Base-by-base conservation (phyloP, 1,140 invertebrate species). In the Drosophila grimshawi region DNA sequence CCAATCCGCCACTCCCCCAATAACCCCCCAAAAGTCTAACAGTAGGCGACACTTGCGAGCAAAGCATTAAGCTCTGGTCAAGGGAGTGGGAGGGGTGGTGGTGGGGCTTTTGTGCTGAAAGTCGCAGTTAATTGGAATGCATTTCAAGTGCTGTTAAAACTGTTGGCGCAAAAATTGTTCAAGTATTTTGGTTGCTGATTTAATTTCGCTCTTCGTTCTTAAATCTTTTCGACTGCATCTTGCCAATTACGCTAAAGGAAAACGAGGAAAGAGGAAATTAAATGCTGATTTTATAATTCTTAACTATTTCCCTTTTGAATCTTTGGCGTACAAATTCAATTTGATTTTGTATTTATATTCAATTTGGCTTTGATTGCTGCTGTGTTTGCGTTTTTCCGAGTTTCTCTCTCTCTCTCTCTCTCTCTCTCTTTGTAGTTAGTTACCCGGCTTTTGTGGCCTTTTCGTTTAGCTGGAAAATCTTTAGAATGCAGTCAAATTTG, bases 341-440 rank as follows among this genome's bases (percentile, higher is more conserved):
- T 82, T 80, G 66, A 83, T 86, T 79, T 88, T 66, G 76, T 82
- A 79, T 88, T 86, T 88, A 88, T 86, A 88, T 86, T 88, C 85
- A 88, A 88, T 89, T 88, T 83, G 61, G 63, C 75, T 76, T 66
- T 80, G 82, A 88, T 83, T 83, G 80, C 71, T 89, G 73, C 80
- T 68, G 70, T 66, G 57, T 61, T 76, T 78, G 83, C 61, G 72
- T 49, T 39, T 43, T 56, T 71, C 7, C 48, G 57, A 33, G 56
- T 39, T 33, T 67, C 61, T 75, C 19, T 49, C 2, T 2, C 37
- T 7, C 11, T 37, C 29, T 30, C 32, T 8, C 37, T 45, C 41
- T 19, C 19, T 19, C 19, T 19, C 19, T 19, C 19, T 19, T 1
- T 19, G 0, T 8, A 48, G 43, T 37, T 39, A 32, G 61, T 71